These are phyloP conservation scores for Chaetodon trifasciatus DNA, from an alignment of 2,797 vertebrate genomes.

Conservation along the genomic window DNA sequence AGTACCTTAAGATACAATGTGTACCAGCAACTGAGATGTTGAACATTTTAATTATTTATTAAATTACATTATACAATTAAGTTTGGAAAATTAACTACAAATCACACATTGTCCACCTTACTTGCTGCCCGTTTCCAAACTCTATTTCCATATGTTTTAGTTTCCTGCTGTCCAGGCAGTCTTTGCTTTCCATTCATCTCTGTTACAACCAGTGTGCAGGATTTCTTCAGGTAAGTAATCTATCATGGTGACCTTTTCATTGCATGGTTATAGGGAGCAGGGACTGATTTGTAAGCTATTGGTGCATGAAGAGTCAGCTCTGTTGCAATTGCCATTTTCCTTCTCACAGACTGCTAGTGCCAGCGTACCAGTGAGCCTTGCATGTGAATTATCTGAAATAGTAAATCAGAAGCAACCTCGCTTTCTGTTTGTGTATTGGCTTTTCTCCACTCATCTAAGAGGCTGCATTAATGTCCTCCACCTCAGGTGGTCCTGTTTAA, in stretches of 20 bases:
- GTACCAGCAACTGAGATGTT: not conserved
- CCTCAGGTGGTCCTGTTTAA: too few species aligned
- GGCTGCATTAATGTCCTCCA: not conserved
- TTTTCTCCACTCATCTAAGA: not conserved
- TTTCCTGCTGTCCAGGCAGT: conserved; percentile 7
- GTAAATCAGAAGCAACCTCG: not conserved
- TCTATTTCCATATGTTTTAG: conserved; percentile 4
- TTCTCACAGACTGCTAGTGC: not conserved
- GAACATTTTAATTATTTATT: not conserved
- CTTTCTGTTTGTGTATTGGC: not conserved
- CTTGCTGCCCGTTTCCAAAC: not conserved
- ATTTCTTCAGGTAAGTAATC: conserved; percentile 17
- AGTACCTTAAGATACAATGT: too few species aligned
- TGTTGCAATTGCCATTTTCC: not conserved
- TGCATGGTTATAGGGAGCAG: conserved; percentile 12
- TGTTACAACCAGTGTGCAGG: not conserved
- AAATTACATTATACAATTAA: too few species aligned
- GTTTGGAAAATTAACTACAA: not conserved
- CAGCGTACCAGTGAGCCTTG: not conserved
- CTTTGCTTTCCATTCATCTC: not conserved
- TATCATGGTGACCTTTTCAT: conserved; percentile 20
- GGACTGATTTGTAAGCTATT: conserved; percentile 22
- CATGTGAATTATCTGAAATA: not conserved
- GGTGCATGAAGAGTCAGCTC: conserved; percentile 9
- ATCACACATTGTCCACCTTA: not conserved